Conservation (phyloP, 37 sponge, comb jelly and placozoan species). For the Oscarella lobularis region DNA sequence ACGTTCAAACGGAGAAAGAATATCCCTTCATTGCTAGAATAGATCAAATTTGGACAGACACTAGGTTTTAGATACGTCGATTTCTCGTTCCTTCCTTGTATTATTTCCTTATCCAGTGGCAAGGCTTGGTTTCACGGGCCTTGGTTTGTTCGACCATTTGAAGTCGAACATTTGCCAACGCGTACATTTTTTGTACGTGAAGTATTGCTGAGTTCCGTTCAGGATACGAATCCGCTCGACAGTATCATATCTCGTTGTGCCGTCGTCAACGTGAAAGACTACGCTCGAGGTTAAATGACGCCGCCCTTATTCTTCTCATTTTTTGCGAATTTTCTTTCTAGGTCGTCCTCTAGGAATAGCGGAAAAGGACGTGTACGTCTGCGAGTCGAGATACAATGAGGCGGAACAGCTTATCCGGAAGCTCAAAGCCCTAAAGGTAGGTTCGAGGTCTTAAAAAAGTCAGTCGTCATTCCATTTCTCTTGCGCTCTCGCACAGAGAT, state of each 20-base stretch:
- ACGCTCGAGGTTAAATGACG: conserved; percentile 41
- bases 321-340: conserved; percentile 18
- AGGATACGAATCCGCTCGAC: conserved; percentile 87
- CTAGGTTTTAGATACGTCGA: conserved; percentile 1
- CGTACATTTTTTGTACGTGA: conserved; percentile 67
- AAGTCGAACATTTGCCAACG: conserved; percentile 62
- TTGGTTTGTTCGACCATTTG: conserved; percentile 75
- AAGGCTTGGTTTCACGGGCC: conserved; percentile 85
- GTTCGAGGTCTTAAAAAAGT: neutral
- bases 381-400: conserved; percentile 70
- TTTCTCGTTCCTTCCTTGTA: neutral
- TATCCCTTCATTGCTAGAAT: conserved; percentile 79
- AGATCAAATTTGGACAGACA: conserved; percentile 85
- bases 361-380: conserved; percentile 71
- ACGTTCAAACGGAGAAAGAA: conserved; percentile 70
- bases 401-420: conserved; percentile 54
- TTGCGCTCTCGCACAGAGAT: conserved; percentile 14
- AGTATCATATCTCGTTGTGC: conserved; percentile 64
- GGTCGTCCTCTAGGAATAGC: conserved; percentile 47
- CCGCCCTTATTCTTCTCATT: too few relatives aligned
- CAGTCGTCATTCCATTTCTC: neutral
- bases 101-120: conserved; percentile 27
- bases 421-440: conserved; percentile 51
- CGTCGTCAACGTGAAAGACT: conserved; percentile 48
- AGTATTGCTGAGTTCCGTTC: conserved; percentile 73